Percentiles rank a stretch among this genome's conserved stretches.
These are phyloP conservation scores for Anomalospiza imberbis DNA, from an alignment of 2,797 vertebrate species.

Conservation along the genomic window DNA sequence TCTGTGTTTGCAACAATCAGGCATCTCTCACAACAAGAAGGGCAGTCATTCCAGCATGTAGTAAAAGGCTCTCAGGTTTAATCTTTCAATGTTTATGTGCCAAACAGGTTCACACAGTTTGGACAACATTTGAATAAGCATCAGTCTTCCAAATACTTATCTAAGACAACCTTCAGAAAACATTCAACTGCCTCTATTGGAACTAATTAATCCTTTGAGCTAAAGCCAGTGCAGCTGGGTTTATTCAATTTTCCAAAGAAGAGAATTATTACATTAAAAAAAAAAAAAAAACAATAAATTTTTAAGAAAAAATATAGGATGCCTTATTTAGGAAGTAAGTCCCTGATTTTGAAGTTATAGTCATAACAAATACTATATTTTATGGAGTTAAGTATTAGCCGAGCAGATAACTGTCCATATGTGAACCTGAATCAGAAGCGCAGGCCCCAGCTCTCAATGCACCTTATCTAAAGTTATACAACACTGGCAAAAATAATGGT, in stretches of 20 bases:
- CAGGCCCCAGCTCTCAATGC: neutral
- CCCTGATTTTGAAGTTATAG: neutral
- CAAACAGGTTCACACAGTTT: slow-evolving; percentile 19
- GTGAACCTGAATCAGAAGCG: neutral
- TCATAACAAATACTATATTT: neutral
- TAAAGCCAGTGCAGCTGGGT: neutral
- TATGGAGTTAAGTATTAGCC: neutral
- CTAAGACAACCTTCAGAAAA: neutral
- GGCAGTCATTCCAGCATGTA: neutral
- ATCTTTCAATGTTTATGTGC: slow-evolving; percentile 4
- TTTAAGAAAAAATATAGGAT: neutral
- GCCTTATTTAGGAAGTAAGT: neutral
- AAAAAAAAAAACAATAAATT: neutral
- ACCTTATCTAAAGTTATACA: neutral
- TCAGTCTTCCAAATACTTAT: slow-evolving; percentile 9
- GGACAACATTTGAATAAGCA: neutral
- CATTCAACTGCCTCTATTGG: neutral
- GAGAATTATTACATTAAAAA: neutral
- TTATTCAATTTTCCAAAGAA: neutral
- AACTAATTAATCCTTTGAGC: slow-evolving; percentile 17
- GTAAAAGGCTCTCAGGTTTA: slow-evolving; percentile 11
- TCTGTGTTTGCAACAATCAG: neutral
- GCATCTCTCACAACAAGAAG: neutral
- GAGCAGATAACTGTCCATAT: neutral
- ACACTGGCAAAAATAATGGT: neutral